Evolutionary conservation across 2,888 invertebrate species (phyloP).

Genomic region (Cantharis flavilabris): DNA sequence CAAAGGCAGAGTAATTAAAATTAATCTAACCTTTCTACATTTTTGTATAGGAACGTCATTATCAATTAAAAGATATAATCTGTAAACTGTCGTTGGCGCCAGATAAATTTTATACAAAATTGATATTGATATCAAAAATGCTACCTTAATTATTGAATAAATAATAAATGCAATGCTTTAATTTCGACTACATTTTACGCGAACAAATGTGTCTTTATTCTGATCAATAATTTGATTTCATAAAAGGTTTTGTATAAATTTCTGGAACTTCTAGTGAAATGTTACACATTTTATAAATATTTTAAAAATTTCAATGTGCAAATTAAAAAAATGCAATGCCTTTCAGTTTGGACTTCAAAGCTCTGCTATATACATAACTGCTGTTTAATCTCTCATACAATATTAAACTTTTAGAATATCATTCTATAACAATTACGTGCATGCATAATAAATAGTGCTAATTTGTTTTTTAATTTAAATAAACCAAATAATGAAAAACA

Average conservation of each 20-base stretch:
- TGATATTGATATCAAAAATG: neutral
- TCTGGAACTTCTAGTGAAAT: neutral
- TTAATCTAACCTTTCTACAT: neutral
- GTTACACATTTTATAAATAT: neutral
- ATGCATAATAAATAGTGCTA: too few species aligned
- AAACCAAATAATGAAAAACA: too few species aligned
- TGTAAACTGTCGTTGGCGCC: neutral
- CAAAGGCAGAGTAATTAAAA: neutral
- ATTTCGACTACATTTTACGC: too few species aligned
- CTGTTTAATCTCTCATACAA: too few species aligned
- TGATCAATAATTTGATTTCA: neutral
- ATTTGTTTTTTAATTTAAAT: too few species aligned
- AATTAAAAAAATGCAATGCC: neutral
- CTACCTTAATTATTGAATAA: neutral
- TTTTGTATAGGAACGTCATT: neutral
- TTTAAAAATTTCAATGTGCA: neutral
- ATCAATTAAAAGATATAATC: neutral
- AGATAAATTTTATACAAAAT: neutral
- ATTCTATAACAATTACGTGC: too few species aligned
- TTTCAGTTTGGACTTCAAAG: neutral
- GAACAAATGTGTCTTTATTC: neutral
- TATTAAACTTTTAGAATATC: too few species aligned
- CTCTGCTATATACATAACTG: neutral
- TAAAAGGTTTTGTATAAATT: neutral
- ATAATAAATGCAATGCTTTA: neutral